Percentiles rank a stretch among this genome's conserved stretches.
phyloP scores from a whole-genome alignment of 1,140 invertebrate genomes.

The Aleiodes sp. region DNA sequence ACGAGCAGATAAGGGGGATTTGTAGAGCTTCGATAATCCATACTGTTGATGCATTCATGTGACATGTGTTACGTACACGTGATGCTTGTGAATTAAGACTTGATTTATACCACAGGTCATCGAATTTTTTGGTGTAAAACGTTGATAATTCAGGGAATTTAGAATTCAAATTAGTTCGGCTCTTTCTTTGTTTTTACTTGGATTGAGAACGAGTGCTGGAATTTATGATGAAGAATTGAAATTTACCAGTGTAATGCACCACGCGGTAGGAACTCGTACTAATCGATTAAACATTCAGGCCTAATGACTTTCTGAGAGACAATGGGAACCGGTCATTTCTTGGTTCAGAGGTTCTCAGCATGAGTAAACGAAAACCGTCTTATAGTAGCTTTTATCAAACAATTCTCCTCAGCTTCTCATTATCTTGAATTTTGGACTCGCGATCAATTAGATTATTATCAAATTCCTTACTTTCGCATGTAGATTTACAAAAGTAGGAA shows the following conservation, averaged over 20 bases:
- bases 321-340: neutral
- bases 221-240: too few species aligned
- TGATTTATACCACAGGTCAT: neutral
- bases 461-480: too few species aligned
- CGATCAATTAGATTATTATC: too few species aligned
- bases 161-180: too few species aligned
- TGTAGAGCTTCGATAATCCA: constrained; percentile 13
- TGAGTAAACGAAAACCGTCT: neutral
- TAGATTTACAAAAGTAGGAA: too few species aligned
- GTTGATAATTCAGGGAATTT: neutral
- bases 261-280: neutral
- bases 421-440: too few species aligned
- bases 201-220: too few species aligned
- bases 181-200: too few species aligned
- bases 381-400: too few species aligned
- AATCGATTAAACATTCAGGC: constrained; percentile 5
- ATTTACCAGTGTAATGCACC: neutral
- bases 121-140: neutral
- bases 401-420: too few species aligned
- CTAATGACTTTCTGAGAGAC: constrained; percentile 8
- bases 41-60: neutral
- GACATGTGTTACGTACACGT: neutral
- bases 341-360: constrained; percentile 3
- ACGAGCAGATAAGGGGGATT: neutral
- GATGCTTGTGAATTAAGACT: neutral